These are phyloP conservation scores for Apoderus coryli DNA, from an alignment of 2,888 invertebrate species.

Conservation along the genomic window DNA sequence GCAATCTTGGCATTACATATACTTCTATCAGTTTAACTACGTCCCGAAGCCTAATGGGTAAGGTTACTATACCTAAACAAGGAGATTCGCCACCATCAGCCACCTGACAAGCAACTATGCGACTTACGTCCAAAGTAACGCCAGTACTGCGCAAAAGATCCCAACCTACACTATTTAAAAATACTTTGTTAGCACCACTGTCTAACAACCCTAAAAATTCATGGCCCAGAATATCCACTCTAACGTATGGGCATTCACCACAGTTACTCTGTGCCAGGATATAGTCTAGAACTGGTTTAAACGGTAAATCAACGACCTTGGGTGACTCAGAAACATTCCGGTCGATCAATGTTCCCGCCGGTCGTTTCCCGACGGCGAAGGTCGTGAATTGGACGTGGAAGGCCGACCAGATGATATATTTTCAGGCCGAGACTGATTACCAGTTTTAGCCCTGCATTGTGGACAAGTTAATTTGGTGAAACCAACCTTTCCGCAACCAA, in stretches of 20 bases:
- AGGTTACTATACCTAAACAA: conserved; percentile 4
- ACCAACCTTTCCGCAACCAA: conserved; percentile 6
- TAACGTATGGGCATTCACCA: conserved; percentile 5
- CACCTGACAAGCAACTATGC: background rate
- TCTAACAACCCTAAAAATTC: conserved; percentile 7
- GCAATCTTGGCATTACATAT: conserved; percentile 4
- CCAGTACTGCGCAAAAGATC: no score
- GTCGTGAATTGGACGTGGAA: no score
- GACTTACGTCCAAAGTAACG: no score
- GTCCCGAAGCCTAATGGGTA: conserved; percentile 6
- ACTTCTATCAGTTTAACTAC: conserved; percentile 4
- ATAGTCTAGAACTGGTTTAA: conserved; percentile 7
- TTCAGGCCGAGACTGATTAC: no score
- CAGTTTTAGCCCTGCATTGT: no score
- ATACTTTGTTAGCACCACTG: conserved; percentile 8
- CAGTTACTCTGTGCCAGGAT: conserved; percentile 6
- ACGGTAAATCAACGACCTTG: conserved; percentile 1
- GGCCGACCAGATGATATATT: no score
- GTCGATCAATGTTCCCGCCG: conserved; percentile 2
- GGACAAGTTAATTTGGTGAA: conserved; percentile 6
- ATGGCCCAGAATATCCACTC: conserved; percentile 1
- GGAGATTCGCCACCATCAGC: conserved; percentile 3
- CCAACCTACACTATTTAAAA: no score
- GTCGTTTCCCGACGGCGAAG: conserved; percentile 8
- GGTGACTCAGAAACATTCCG: background rate